Evolutionary conservation across 2,113 vertebrate species (phyloP).

Genomic region (Dinomys branickii): DNA sequence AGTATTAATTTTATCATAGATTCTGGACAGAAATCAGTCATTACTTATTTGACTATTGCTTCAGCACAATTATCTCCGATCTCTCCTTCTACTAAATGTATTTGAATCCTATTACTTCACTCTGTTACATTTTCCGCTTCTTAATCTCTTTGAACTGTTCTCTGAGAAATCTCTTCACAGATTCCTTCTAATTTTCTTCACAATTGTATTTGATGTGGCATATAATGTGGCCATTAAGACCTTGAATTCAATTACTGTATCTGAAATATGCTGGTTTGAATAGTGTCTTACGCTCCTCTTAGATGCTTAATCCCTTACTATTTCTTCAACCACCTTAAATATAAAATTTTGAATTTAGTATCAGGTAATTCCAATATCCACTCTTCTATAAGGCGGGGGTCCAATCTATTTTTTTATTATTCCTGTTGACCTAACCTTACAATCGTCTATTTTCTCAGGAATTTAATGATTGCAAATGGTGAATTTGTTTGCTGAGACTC

Average conservation of each 20-base stretch:
- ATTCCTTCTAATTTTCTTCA: constrained; percentile 36
- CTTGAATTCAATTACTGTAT: background rate
- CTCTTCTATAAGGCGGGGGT: background rate
- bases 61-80: background rate
- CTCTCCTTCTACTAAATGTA: background rate
- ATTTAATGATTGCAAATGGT: constrained; percentile 3
- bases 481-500: background rate
- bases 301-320: background rate
- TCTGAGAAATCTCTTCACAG: constrained; percentile 24
- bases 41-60: constrained; percentile 30
- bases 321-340: constrained; percentile 30
- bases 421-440: background rate
- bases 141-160: background rate
- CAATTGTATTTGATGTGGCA: background rate
- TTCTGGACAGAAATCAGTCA: background rate
- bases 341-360: constrained; percentile 24
- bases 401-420: background rate
- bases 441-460: background rate
- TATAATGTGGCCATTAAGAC: background rate
- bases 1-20: background rate
- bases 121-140: background rate
- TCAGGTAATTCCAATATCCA: background rate
- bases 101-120: constrained; percentile 8
- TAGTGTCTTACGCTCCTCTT: background rate
- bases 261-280: background rate